Conservation (phyloP, 2,113 vertebrate genomes). For the Paramisgurnus dabryanus region DNA sequence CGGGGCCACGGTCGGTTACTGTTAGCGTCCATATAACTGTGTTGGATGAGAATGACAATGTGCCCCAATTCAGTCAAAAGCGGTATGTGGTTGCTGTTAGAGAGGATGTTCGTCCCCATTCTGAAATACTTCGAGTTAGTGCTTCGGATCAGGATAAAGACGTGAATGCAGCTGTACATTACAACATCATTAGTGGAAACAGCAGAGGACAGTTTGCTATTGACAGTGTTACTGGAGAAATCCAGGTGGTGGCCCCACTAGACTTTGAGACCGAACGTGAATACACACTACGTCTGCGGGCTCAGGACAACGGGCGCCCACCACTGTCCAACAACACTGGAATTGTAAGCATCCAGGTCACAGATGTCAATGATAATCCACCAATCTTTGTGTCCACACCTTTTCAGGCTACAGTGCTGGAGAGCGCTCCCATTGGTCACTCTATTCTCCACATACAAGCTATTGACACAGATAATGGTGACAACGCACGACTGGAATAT, state of each 20-base stretch:
- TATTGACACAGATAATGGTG: constrained; percentile 90
- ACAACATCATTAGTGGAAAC: constrained; percentile 97
- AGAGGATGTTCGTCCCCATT: constrained; percentile 90
- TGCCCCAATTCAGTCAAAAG: constrained; percentile 96
- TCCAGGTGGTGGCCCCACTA: constrained; percentile 90
- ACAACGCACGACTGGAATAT: constrained; percentile 93
- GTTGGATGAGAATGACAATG: constrained; percentile 97
- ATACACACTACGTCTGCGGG: constrained; percentile 89
- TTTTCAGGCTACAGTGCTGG: constrained; percentile 93
- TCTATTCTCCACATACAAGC: constrained; percentile 98
- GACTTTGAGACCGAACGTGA: constrained; percentile 95
- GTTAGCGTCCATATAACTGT: constrained; percentile 93
- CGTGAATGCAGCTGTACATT: constrained; percentile 90
- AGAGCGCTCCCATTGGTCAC: constrained; percentile 92
- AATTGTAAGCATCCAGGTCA: constrained; percentile 92
- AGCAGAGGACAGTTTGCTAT: constrained; percentile 95
- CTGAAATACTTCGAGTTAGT: constrained; percentile 87
- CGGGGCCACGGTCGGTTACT: constrained; percentile 85
- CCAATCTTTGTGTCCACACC: constrained; percentile 98
- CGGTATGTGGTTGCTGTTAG: constrained; percentile 93
- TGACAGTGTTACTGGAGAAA: constrained; percentile 92
- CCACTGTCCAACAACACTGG: constrained; percentile 97
- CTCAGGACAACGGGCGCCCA: constrained; percentile 92
- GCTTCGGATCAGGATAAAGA: constrained; percentile 93
- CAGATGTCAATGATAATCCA: constrained; percentile 94